phyloP scores from a whole-genome alignment of 2,113 vertebrate species.

The Indicator indicator region DNA sequence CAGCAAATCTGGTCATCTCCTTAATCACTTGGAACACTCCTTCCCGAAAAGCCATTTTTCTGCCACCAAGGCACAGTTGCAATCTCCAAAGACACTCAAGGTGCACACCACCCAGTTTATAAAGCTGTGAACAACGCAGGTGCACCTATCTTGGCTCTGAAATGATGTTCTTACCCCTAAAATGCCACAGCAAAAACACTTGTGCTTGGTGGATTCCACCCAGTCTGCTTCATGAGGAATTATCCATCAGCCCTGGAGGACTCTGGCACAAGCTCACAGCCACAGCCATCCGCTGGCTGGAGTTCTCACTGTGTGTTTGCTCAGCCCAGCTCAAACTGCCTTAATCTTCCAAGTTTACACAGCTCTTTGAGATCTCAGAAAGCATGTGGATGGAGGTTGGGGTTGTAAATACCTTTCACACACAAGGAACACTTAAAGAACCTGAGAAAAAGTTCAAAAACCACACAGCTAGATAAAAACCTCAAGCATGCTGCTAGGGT shows the following conservation, averaged over 20 bases:
- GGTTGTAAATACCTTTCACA: constrained; percentile 1
- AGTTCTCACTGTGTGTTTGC: constrained; percentile 8
- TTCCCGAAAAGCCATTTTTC: neutral
- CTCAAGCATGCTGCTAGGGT: neutral
- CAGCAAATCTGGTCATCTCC: neutral
- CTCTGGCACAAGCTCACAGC: neutral
- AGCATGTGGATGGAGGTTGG: neutral
- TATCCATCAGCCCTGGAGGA: neutral
- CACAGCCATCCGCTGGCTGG: neutral
- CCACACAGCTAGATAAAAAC: neutral
- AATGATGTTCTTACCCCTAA: neutral
- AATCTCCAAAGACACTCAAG: neutral
- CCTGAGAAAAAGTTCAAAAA: neutral
- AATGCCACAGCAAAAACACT: neutral
- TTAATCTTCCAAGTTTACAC: constrained; percentile 28
- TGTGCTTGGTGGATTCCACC: neutral
- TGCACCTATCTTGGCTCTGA: neutral
- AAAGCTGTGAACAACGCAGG: neutral
- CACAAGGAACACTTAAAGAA: neutral
- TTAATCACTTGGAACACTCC: neutral
- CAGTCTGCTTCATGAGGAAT: neutral
- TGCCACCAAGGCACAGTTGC: neutral
- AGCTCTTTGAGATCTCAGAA: constrained; percentile 7
- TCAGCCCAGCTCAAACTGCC: constrained; percentile 27
- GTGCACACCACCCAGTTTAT: neutral